Percentiles rank a stretch among this genome's conserved stretches.
Evolutionary conservation across 1,140 invertebrate genomes (phyloP).

Genomic region (Drosophila yakuba): DNA sequence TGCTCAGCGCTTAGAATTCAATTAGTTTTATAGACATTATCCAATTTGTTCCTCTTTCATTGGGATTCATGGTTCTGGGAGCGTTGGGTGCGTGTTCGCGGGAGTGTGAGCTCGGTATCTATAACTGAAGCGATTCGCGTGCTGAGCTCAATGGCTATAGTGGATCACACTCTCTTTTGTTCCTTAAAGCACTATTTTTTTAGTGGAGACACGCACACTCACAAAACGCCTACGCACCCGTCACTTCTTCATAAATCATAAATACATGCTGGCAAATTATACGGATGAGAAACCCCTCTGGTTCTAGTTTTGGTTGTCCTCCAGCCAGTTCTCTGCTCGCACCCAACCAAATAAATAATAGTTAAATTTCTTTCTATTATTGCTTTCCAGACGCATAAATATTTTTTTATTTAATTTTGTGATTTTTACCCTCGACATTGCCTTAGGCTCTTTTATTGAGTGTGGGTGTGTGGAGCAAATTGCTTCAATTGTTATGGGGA

Average conservation of each 20-base stretch:
- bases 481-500: constrained; percentile 58
- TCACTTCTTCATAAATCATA: constrained; percentile 70
- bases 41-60: constrained; percentile 69
- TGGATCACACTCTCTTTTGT: constrained; percentile 55
- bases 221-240: neutral
- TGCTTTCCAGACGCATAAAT: constrained; percentile 46
- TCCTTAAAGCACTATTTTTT: constrained; percentile 68
- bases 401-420: constrained; percentile 80
- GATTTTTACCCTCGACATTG: constrained; percentile 57
- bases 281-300: constrained; percentile 58
- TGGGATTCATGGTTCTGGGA: constrained; percentile 1
- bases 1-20: constrained; percentile 81
- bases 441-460: constrained; percentile 37
- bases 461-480: constrained; percentile 43
- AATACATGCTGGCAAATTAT: constrained; percentile 79
- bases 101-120: constrained; percentile 51
- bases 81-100: constrained; percentile 59
- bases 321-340: constrained; percentile 37
- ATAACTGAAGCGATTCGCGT: constrained; percentile 77
- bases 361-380: constrained; percentile 64
- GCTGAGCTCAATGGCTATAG: constrained; percentile 68
- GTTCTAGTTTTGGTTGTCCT: constrained; percentile 5
- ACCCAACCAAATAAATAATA: constrained; percentile 72
- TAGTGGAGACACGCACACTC: constrained; percentile 62
- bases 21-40: constrained; percentile 84